Conservation (phyloP, 2,888 invertebrate species). For the Prostheceraeus crozeri region DNA sequence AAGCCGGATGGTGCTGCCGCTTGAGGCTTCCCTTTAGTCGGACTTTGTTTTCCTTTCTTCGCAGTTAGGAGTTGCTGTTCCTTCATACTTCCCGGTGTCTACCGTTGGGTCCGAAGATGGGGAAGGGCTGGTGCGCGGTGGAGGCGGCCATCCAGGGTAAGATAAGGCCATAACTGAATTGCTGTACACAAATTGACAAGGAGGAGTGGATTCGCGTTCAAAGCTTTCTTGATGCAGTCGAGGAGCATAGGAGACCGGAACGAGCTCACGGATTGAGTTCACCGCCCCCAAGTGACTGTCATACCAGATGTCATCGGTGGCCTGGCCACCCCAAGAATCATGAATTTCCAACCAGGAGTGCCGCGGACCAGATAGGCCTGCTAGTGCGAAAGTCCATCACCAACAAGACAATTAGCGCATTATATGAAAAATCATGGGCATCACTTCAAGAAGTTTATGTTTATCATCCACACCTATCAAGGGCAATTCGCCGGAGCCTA, state of each 20-base stretch:
- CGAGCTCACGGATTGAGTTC: slow-evolving; percentile 48
- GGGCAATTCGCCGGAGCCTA: too few species aligned
- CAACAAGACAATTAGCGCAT: slow-evolving; percentile 45
- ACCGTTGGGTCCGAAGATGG: not conserved
- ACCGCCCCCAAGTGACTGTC: slow-evolving; percentile 52
- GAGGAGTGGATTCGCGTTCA: slow-evolving; percentile 52
- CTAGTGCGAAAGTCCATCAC: slow-evolving; percentile 47
- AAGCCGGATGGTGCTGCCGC: too few species aligned
- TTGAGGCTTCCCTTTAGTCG: slow-evolving; percentile 30
- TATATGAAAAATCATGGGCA: not conserved
- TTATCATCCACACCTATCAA: too few species aligned
- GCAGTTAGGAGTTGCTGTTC: slow-evolving; percentile 37
- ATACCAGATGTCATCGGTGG: slow-evolving; percentile 56
- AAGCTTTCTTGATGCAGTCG: slow-evolving; percentile 51
- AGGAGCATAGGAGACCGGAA: slow-evolving; percentile 47
- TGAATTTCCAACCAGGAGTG: slow-evolving; percentile 49
- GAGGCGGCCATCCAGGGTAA: slow-evolving; percentile 51
- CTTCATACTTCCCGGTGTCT: slow-evolving; percentile 36
- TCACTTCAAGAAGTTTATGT: too few species aligned
- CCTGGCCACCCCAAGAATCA: slow-evolving; percentile 55
- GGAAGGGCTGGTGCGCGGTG: slow-evolving; percentile 38
- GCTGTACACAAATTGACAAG: slow-evolving; percentile 53
- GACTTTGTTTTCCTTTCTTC: slow-evolving; percentile 39
- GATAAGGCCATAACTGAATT: slow-evolving; percentile 49
- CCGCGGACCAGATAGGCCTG: slow-evolving; percentile 49